Evolutionary conservation across 1,140 invertebrate genomes (phyloP).

Genomic region (Ceratosolen solmsi): DNA sequence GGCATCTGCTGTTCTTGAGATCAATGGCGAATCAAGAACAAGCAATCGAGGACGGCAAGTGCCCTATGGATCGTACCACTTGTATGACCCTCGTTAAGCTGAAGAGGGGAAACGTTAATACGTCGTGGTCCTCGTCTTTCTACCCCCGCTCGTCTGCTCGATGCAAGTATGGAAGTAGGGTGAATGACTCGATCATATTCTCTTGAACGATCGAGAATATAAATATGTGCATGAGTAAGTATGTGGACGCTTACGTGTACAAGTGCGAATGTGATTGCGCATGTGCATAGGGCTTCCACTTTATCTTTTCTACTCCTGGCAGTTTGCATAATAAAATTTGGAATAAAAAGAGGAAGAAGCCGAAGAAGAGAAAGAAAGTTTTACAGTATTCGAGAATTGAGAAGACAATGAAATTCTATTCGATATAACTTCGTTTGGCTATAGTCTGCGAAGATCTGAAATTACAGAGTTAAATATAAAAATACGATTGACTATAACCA

Average conservation of each 20-base stretch:
- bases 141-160: neutral
- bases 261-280: neutral
- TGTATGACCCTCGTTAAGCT: conserved; percentile 41
- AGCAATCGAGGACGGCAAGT: conserved; percentile 4
- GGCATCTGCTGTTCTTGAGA: neutral
- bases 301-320: neutral
- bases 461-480: too few relatives aligned
- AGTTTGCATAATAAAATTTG: neutral
- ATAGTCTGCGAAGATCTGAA: too few relatives aligned
- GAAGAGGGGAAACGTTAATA: conserved; percentile 35
- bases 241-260: neutral
- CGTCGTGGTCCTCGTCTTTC: neutral
- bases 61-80: neutral
- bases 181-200: neutral
- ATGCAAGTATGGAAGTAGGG: neutral
- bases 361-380: neutral
- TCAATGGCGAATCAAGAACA: conserved; percentile 41
- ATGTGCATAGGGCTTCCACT: neutral
- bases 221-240: neutral
- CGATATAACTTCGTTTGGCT: neutral
- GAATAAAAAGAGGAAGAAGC: neutral
- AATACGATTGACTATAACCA: too few relatives aligned
- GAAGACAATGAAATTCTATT: neutral
- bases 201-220: neutral
- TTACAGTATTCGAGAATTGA: neutral